Conservation (phyloP, 2,797 vertebrate species). For the Cynopterus sphinx region DNA sequence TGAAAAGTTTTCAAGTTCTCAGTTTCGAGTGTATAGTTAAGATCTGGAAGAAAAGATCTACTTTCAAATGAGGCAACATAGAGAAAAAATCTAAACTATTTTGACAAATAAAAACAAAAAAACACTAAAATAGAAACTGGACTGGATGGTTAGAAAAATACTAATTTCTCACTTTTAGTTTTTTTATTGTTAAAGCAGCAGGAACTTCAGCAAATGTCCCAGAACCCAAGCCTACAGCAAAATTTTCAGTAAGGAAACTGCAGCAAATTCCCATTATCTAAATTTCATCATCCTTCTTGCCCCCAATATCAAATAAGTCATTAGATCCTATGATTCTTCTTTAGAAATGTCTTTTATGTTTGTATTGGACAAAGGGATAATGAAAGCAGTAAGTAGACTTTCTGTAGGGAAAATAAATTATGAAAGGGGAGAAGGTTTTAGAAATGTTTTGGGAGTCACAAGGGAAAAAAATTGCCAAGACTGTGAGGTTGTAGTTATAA, state of each 20-base stretch:
- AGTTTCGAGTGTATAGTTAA: background rate
- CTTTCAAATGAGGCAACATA: background rate
- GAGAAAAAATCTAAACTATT: background rate
- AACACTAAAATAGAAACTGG: background rate
- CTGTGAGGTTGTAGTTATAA: background rate
- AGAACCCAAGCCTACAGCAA: background rate
- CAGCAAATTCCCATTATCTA: background rate
- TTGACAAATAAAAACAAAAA: background rate
- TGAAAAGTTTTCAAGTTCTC: background rate
- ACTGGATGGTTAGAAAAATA: background rate
- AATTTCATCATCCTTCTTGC: background rate
- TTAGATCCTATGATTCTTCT: background rate
- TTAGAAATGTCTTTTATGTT: constrained; percentile 6
- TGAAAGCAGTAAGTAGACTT: background rate
- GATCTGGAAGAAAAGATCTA: background rate
- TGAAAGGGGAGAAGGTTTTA: background rate
- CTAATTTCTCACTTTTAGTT: background rate
- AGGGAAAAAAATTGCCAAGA: background rate
- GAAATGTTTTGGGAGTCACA: background rate
- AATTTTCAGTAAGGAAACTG: background rate
- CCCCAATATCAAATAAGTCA: background rate
- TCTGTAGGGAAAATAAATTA: background rate
- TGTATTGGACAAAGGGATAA: background rate
- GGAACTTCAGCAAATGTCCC: background rate
- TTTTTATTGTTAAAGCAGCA: background rate